Percentiles rank a stretch among this genome's conserved stretches.
Conservation (phyloP, 2,113 vertebrate genomes). For the Etheostoma spectabile region DNA sequence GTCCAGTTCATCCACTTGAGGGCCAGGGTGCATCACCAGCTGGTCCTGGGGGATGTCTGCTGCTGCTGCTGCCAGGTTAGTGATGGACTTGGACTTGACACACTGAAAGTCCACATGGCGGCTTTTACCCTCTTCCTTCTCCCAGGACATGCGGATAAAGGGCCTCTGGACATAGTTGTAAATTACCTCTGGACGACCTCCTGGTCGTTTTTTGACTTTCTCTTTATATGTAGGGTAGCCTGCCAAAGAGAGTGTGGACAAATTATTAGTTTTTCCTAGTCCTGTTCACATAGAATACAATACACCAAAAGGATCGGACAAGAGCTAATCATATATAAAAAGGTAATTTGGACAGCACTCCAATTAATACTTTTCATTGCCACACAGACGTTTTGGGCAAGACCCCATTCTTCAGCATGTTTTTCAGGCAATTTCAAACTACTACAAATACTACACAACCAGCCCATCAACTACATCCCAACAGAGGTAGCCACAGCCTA, state of each 20-base stretch:
- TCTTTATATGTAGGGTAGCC: slow-evolving; percentile 99
- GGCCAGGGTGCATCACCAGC: slow-evolving; percentile 95
- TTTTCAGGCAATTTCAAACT: too few relatives aligned
- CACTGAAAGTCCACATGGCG: slow-evolving; percentile 99
- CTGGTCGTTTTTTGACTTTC: slow-evolving; percentile 98
- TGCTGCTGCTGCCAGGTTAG: slow-evolving; percentile 94
- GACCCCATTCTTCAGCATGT: too few relatives aligned
- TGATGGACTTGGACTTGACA: slow-evolving; percentile 98
- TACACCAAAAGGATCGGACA: not conserved
- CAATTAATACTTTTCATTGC: too few relatives aligned
- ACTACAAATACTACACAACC: too few relatives aligned
- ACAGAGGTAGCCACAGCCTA: too few relatives aligned
- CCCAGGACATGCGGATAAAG: slow-evolving; percentile 99
- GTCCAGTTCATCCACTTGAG: slow-evolving; percentile 98
- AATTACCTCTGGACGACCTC: slow-evolving; percentile 96
- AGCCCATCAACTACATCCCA: too few relatives aligned
- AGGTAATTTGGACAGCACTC: too few relatives aligned
- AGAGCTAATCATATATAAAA: not conserved
- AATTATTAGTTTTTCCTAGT: not conserved
- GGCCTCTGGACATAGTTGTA: slow-evolving; percentile 99
- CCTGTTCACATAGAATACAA: not conserved
- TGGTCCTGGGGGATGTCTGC: slow-evolving; percentile 98
- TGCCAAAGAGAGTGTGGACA: slow-evolving; percentile 50
- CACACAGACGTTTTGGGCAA: too few relatives aligned
- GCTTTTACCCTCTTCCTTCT: slow-evolving; percentile 99